Percentiles rank a stretch among this genome's conserved stretches.
phyloP scores from a whole-genome alignment of 2,888 invertebrate genomes.

The Pedicia rivosa region DNA sequence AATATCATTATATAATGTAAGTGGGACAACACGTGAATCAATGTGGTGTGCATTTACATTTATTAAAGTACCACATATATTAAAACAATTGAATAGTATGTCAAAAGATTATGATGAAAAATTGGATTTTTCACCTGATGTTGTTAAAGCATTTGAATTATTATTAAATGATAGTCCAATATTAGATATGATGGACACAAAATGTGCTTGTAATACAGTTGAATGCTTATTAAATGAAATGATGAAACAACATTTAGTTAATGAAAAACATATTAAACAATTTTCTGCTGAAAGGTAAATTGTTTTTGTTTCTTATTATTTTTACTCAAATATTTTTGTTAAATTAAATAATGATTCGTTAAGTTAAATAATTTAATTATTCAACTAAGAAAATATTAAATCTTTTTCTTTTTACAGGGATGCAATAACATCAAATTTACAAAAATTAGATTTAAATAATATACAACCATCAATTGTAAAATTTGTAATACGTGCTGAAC shows the following conservation, averaged over 20 bases:
- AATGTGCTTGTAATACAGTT: slow-evolving; percentile 75
- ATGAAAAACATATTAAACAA: slow-evolving; percentile 58
- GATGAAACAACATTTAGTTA: slow-evolving; percentile 60
- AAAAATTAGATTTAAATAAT: slow-evolving; percentile 50
- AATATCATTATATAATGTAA: slow-evolving; percentile 75
- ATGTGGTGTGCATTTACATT: slow-evolving; percentile 92
- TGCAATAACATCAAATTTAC: slow-evolving; percentile 41
- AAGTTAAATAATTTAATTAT: slow-evolving; percentile 35
- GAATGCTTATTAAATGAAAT: slow-evolving; percentile 71
- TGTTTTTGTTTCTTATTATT: no score
- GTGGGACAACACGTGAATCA: slow-evolving; percentile 68
- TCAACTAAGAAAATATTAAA: slow-evolving; percentile 61
- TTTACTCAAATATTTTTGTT: slow-evolving; percentile 19
- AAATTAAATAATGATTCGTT: slow-evolving; percentile 36
- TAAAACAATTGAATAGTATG: slow-evolving; percentile 48
- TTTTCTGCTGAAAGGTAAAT: no score
- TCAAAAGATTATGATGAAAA: slow-evolving; percentile 37
- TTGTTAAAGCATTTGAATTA: slow-evolving; percentile 70
- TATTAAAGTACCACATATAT: slow-evolving; percentile 71
- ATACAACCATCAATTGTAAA: slow-evolving; percentile 58
- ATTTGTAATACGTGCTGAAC: slow-evolving; percentile 73
- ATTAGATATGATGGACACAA: slow-evolving; percentile 77
- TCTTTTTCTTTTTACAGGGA: slow-evolving; percentile 50
- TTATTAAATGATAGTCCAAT: slow-evolving; percentile 72
- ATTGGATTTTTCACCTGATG: slow-evolving; percentile 53